Evolutionary conservation across 2,797 vertebrate genomes (phyloP).

Genomic region (Ispidina lecontei): DNA sequence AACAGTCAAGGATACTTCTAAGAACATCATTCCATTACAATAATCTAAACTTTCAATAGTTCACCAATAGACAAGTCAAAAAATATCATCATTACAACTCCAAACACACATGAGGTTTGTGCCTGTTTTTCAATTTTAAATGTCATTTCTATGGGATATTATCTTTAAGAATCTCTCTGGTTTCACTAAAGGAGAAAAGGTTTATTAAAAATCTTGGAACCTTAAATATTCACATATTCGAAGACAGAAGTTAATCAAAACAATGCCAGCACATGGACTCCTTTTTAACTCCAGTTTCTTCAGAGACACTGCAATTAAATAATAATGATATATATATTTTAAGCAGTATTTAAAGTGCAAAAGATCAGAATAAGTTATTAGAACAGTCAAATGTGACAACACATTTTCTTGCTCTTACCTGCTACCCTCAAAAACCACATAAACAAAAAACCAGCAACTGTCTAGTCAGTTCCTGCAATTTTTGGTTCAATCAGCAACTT

Average conservation of each 20-base stretch:
- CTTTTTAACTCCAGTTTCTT: not conserved
- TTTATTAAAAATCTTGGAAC: not conserved
- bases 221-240: not conserved
- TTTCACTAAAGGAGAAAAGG: not conserved
- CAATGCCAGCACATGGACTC: not conserved
- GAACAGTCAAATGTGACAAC: not conserved
- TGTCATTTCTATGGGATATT: not conserved
- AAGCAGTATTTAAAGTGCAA: not conserved
- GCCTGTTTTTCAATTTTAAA: not conserved
- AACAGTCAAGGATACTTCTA: not conserved
- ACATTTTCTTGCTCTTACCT: not conserved
- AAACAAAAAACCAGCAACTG: not conserved
- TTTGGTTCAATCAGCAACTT: not conserved
- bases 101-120: not conserved
- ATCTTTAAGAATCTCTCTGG: not conserved
- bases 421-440: not conserved
- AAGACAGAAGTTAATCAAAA: not conserved
- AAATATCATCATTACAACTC: not conserved
- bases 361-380: not conserved
- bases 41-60: not conserved
- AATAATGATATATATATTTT: not conserved
- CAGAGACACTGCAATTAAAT: not conserved
- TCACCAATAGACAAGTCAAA: not conserved
- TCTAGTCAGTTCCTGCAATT: not conserved
- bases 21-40: not conserved